Evolutionary conservation across 2,888 invertebrate species (phyloP), one percentile per base, ranked within the genome.

Genomic region (Orthosia gracilis): DNA sequence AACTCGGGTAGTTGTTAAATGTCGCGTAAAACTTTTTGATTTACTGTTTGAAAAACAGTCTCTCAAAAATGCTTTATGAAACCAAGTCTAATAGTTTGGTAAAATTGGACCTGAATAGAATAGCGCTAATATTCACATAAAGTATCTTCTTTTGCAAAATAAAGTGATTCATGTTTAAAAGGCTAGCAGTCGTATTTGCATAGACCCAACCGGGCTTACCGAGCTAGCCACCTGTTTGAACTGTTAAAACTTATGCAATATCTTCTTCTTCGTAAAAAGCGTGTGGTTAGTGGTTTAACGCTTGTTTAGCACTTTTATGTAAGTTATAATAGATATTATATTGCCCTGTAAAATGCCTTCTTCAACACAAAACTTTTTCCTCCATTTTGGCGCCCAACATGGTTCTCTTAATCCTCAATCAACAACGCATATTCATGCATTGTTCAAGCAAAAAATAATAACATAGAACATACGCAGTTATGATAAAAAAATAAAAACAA

Each of bases 171-270:
- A 31, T 74, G 52, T 23, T 23, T 77, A 47, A 66, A 57, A 67
- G 31, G 9, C 58, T 31, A 18, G 40, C 47, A 12, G 13, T 40
- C 61, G 17, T 54, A 59, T 59, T 75, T 61, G 9, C 54, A 69
- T 75, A 26, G 9, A 49, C 4, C 26, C 26, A 55, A 23, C n/a
- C 21, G 26, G 55, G 59, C 45, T 61, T 23, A 57, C 49, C 26
- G 26, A 75, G 49, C 17, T 70, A 61, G 52, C 78, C 78, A 75
- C 71, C 79, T 76, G 79, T 76, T 76, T 71, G 61, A 76, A 55
- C 75, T 50, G 21, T 26, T 18, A 61, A 61, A 78, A 71, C 79
- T 45, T 62, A 13, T 31, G 50, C 45, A 45, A 71, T 70, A 62
- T 55, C 40, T 45, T 76, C 15, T 50, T 50, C 49, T 45, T 55